Percentiles rank a stretch among this genome's conserved stretches.
phyloP scores from a whole-genome alignment of 2,113 vertebrate species.

The Tyto alba region DNA sequence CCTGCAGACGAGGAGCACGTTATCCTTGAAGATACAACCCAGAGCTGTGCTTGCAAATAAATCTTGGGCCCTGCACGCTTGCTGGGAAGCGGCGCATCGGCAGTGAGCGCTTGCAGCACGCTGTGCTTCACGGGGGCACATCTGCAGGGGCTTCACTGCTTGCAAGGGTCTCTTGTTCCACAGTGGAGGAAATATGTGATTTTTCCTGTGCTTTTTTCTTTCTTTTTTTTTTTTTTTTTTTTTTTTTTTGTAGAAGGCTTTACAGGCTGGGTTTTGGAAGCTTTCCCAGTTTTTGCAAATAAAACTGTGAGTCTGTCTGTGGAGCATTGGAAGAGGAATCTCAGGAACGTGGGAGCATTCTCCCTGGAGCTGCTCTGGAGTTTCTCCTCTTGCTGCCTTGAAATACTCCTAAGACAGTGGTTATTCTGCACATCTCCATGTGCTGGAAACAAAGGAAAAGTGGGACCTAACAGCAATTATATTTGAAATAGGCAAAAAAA shows the following conservation, averaged over 20 bases:
- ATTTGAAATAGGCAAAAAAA: background rate
- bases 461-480: background rate
- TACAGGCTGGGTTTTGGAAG: slow-evolving; percentile 50
- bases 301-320: slow-evolving; percentile 52
- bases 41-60: background rate
- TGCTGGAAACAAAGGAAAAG: background rate
- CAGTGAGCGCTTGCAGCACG: background rate
- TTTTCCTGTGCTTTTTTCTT: background rate
- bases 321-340: slow-evolving; percentile 51
- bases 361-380: slow-evolving; percentile 13
- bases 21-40: background rate
- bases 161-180: background rate
- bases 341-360: slow-evolving; percentile 44
- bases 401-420: background rate
- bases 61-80: rapidly evolving
- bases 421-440: background rate
- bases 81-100: background rate
- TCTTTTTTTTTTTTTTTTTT: background rate
- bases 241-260: slow-evolving; percentile 30
- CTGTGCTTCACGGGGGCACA: background rate
- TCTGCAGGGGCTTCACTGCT: background rate
- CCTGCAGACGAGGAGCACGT: background rate
- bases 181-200: background rate
- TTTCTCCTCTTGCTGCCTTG: slow-evolving; percentile 25
- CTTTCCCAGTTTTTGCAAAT: slow-evolving; percentile 62